Evolutionary conservation across 2,888 invertebrate genomes (phyloP).

Genomic region (Anthoptus insignis): DNA sequence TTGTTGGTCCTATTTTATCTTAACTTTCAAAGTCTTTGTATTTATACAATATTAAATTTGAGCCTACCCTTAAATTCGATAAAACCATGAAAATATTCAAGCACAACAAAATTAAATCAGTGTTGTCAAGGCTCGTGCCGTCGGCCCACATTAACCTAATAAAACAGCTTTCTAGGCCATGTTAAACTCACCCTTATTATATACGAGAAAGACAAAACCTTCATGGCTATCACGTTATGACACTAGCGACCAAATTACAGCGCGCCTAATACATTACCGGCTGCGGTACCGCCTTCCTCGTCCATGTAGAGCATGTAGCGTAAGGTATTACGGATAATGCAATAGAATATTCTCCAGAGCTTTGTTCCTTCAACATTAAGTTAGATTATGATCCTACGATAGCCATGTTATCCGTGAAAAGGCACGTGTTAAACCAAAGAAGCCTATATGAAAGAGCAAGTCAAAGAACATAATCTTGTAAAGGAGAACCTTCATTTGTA

Average conservation of each 20-base stretch:
- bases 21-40: too few relatives aligned
- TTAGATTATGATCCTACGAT: too few relatives aligned
- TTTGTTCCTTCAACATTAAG: slow-evolving; percentile 13
- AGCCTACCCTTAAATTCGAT: neutral
- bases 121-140: slow-evolving; percentile 9
- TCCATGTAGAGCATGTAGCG: slow-evolving; percentile 7
- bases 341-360: slow-evolving; percentile 22
- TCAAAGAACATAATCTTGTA: too few relatives aligned
- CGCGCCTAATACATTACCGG: slow-evolving; percentile 42
- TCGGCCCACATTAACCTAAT: slow-evolving; percentile 21
- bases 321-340: slow-evolving; percentile 40
- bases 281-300: slow-evolving; percentile 30
- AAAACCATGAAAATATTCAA: slow-evolving; percentile 5
- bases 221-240: slow-evolving; percentile 8
- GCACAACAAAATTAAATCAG: slow-evolving; percentile 5
- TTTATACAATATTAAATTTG: neutral
- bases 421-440: too few relatives aligned
- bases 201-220: slow-evolving; percentile 21
- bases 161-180: slow-evolving; percentile 26
- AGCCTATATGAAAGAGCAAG: too few relatives aligned
- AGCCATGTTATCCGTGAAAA: slow-evolving; percentile 43
- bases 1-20: too few relatives aligned
- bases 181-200: slow-evolving; percentile 19
- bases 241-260: neutral
- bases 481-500: too few relatives aligned